Base-by-base conservation (phyloP, 23 tunicate genomes). In the Styela clava region DNA sequence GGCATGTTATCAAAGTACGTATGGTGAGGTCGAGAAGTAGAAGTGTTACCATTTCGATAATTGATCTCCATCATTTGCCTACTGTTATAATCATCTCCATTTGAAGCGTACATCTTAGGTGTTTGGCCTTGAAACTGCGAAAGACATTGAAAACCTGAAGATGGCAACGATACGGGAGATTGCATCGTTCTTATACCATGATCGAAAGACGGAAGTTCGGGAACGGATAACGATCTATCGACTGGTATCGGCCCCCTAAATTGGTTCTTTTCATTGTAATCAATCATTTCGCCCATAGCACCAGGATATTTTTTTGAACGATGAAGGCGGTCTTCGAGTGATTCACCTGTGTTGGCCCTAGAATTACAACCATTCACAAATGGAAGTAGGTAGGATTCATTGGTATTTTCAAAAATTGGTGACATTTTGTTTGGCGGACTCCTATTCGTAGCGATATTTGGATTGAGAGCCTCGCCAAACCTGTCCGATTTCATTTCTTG, bases 221-320 rank as follows among this genome's bases (percentile, higher is more conserved):
- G 71, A 67, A 67, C 71, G 16, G 71, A 67, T 29, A 67, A 0
- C 19, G 71, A 67, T 0, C 71, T 67, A 22, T 67, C 71, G 24
- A 67, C 30, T 18, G 24, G n/a, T 24, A 67, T 22, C 12, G 56
- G 56, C 9, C 56, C 56, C 56, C 56, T 44, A 5, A 12, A 5
- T 44, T 44, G 56, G 9, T 5, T 12, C 56, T 44, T 44, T 44
- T 44, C 56, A 12, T 44, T 44, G 7, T 44, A 12, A 44, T 44
- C 12, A 12, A 44, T 5, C 12, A 12, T 7, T 44, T 44, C 12
- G 56, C 7, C 7, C 7, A 44, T 44, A 44, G 7, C 12, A 44
- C 9, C 56, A 7, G 56, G 12, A 5, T 44, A 12, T 12, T 12
- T 44, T 12, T 12, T 12, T 7, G 56, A 5, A 5, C 12, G 56